These are phyloP conservation scores for Megaceryle alcyon DNA, from an alignment of 2,797 vertebrate genomes.

Conservation along the genomic window DNA sequence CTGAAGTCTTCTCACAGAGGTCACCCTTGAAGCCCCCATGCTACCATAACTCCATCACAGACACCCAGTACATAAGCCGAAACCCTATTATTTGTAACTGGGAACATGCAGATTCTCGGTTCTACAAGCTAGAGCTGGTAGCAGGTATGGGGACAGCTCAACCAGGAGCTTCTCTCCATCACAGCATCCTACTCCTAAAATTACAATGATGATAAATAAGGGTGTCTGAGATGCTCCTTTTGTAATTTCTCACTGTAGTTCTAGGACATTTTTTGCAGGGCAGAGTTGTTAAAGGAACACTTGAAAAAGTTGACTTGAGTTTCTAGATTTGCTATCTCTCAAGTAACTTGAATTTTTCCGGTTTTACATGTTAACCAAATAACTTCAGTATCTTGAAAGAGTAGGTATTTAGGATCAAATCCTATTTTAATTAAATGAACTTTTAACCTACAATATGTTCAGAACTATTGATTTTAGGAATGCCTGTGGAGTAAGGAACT, in stretches of 20 bases:
- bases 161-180: neutral
- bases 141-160: neutral
- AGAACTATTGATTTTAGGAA: neutral
- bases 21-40: neutral
- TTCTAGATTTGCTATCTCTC: neutral
- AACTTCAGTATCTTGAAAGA: neutral
- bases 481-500: neutral
- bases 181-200: neutral
- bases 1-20: neutral
- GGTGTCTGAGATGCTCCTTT: neutral
- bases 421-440: neutral
- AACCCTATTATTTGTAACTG: neutral
- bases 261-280: neutral
- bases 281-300: neutral
- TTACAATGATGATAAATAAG: neutral
- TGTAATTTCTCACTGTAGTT: neutral
- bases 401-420: neutral
- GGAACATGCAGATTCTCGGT: neutral
- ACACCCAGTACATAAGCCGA: neutral
- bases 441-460: neutral
- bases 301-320: neutral
- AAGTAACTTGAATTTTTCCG: neutral
- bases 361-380: neutral
- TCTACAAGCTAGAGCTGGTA: neutral
- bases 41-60: neutral